These are phyloP conservation scores for Hippocampus mohnikei DNA, from an alignment of 2,113 vertebrate genomes.

Conservation along the genomic window DNA sequence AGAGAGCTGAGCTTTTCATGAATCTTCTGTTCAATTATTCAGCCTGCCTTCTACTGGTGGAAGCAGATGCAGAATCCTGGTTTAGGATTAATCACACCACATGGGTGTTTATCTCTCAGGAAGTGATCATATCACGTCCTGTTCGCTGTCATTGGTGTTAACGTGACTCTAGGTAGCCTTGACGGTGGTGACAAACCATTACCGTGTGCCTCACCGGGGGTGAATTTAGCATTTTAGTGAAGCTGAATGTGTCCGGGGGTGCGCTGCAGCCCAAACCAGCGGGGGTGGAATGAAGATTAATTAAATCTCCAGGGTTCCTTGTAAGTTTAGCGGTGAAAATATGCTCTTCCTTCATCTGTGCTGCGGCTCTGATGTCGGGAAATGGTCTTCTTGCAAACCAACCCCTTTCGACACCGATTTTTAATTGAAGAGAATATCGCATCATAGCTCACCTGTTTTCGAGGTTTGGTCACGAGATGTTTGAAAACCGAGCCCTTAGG, in stretches of 20 bases:
- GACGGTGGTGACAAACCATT: slow-evolving; percentile 23
- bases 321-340: slow-evolving; percentile 21
- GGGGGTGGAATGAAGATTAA: slow-evolving; percentile 54
- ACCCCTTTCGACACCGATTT: not conserved
- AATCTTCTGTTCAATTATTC: slow-evolving; percentile 62
- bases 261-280: slow-evolving; percentile 27
- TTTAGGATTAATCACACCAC: slow-evolving; percentile 14
- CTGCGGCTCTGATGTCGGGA: slow-evolving; percentile 14
- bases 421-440: slow-evolving; percentile 2
- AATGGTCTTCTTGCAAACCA: slow-evolving; percentile 25
- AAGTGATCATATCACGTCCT: not conserved
- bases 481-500: no score
- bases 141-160: slow-evolving; percentile 11
- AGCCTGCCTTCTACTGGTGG: slow-evolving; percentile 31
- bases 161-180: slow-evolving; percentile 5
- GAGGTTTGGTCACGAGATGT: no score
- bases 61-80: slow-evolving; percentile 1
- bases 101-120: slow-evolving; percentile 1
- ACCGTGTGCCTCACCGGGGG: slow-evolving; percentile 5
- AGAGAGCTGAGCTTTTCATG: slow-evolving; percentile 43
- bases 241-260: not conserved
- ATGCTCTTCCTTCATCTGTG: slow-evolving; percentile 31
- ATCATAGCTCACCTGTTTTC: no score
- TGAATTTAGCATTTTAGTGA: slow-evolving; percentile 26
- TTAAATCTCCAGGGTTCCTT: slow-evolving; percentile 52